These are phyloP conservation scores for Drosophila seclusa DNA, from an alignment of 2,888 invertebrate species.

Conservation along the genomic window DNA sequence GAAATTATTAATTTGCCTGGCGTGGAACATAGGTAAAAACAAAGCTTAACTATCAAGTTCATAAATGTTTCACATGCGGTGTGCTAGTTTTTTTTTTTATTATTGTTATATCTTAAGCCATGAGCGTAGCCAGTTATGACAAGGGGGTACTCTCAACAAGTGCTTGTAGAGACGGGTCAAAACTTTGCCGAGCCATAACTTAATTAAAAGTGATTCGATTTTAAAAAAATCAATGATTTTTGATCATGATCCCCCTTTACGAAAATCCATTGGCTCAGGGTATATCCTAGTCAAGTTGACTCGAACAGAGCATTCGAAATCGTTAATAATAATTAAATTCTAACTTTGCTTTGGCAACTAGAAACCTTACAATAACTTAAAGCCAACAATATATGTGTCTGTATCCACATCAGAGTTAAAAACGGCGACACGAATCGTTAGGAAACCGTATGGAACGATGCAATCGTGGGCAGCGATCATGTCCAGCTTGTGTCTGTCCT, in stretches of 20 bases:
- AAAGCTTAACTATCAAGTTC: background rate
- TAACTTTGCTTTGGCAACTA: background rate
- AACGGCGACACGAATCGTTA: slow-evolving; percentile 28
- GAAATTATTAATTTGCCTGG: background rate
- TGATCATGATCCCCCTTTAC: background rate
- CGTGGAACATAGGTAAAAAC: background rate
- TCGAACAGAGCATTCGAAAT: background rate
- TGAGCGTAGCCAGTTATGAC: background rate
- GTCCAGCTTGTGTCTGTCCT: slow-evolving; percentile 24
- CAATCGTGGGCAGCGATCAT: slow-evolving; percentile 54
- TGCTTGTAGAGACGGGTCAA: background rate
- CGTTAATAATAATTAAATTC: background rate
- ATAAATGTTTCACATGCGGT: background rate
- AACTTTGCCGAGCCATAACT: too few species aligned
- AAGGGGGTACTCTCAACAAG: background rate
- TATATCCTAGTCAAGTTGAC: background rate
- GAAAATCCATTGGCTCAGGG: background rate
- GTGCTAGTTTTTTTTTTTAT: background rate
- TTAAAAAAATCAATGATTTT: background rate
- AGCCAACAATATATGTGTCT: slow-evolving; percentile 1
- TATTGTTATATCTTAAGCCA: background rate
- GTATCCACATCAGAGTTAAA: background rate
- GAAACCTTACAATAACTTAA: background rate
- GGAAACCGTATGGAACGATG: slow-evolving; percentile 15
- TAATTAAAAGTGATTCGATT: background rate